Base-by-base conservation (phyloP, 2,113 vertebrate genomes). In the Petrocephalus zakoni region DNA sequence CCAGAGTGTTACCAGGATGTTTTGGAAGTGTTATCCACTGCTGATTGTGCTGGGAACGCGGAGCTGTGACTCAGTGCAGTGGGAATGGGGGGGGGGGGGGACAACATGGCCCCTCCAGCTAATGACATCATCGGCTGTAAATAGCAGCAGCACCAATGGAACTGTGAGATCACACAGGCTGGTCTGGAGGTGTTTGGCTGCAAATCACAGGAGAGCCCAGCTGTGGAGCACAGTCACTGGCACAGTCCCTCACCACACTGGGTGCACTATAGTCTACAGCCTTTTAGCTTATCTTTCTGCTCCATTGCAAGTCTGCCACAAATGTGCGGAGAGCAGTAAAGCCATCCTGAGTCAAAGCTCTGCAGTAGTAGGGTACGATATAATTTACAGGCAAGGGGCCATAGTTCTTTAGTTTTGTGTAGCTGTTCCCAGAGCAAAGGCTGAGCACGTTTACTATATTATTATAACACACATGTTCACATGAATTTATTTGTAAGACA, bases 71-170 rank as follows among this genome's bases (percentile, higher is more conserved):
- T 92, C 93, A 92, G 86, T 89, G 75, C 58, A 61, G 46, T 0
- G 0, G 88, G 91, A 81, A 89, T 89, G 91, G 78, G 5, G 25
- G 88, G 22, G 46, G 37, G 88, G 25, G 10, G 52, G 51, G 61
- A 21, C 34, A 15, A 7, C 25, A 91, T 75, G 42, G 88, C 25
- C 49, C 90, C 90, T 89, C 85, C 0, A 0, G 34, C 72, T 89
- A 52, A 90, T 95, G 94, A 94, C 93, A 93, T 95, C 91, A 93
- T 90, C 88, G 1, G 29, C 92, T 92, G 88, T 91, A 92, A 94
- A 94, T 93, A 95, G 93, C 91, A 90, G 81, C 85, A 78, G 75
- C 84, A 83, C 58, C 86, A 75, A 89, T 86, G 88, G 83, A 89
- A 64, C 49, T 21, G 88, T 47, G 61, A 42, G 88, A 9, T 1